Conservation (phyloP, 2,113 vertebrate species). For the Pao palembangensis region DNA sequence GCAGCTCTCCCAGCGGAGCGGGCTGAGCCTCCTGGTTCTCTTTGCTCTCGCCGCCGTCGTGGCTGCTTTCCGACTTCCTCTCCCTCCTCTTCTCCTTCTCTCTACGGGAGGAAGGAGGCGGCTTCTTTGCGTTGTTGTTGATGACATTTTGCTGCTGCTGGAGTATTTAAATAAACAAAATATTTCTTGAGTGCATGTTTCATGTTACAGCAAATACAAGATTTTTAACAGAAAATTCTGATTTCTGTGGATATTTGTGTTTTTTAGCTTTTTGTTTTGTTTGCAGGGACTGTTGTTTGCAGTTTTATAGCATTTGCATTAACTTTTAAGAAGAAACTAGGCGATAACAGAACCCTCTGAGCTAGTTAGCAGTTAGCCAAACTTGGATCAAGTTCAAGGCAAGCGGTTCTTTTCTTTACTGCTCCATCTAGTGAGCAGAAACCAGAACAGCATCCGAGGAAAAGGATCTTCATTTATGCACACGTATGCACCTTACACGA, state of each 20-base stretch:
- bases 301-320: no score
- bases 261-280: background rate
- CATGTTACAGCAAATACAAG: no score
- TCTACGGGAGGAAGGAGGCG: conserved; percentile 65
- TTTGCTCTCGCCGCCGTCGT: conserved; percentile 80
- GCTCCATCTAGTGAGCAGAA: conserved; percentile 35
- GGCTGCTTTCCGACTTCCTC: conserved; percentile 77
- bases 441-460: background rate
- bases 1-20: conserved; percentile 56
- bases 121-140: conserved; percentile 77
- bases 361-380: no score
- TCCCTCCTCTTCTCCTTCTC: conserved; percentile 73
- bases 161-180: background rate
- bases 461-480: background rate
- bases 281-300: background rate
- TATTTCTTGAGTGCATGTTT: no score
- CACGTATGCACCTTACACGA: background rate
- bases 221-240: background rate
- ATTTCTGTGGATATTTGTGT: background rate
- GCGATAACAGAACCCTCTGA: no score
- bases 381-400: no score
- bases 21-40: conserved; percentile 80
- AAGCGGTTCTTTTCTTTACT: conserved; percentile 1
- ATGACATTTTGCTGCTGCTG: conserved; percentile 79
- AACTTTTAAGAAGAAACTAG: no score